These are phyloP conservation scores for Mylabris phalerata DNA, from an alignment of 1,140 invertebrate species.

Conservation along the genomic window DNA sequence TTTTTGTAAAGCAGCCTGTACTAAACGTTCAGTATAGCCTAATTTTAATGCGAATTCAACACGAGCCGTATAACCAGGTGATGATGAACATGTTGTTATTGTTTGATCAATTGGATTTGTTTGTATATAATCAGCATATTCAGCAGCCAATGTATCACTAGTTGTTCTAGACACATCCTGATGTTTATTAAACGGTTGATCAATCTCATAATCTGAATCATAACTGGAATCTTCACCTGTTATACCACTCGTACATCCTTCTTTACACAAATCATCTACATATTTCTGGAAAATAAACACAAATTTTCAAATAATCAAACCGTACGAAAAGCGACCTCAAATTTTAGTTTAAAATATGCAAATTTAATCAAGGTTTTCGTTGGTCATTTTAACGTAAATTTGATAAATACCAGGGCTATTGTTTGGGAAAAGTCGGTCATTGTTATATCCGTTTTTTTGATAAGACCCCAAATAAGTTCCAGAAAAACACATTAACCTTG, in stretches of 20 bases:
- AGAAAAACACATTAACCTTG: too few relatives aligned
- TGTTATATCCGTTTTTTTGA: too few relatives aligned
- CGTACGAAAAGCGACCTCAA: too few relatives aligned
- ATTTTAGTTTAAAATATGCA: too few relatives aligned
- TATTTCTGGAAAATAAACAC: slow-evolving; percentile 46
- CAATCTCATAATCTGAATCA: slow-evolving; percentile 74
- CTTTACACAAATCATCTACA: slow-evolving; percentile 48
- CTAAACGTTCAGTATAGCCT: slow-evolving; percentile 82
- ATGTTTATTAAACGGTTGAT: slow-evolving; percentile 49
- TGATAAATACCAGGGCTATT: too few relatives aligned
- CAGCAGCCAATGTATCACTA: slow-evolving; percentile 75
- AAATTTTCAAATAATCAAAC: not conserved
- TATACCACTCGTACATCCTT: slow-evolving; percentile 45
- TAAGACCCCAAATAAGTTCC: too few relatives aligned
- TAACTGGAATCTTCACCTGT: slow-evolving; percentile 77
- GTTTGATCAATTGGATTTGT: slow-evolving; percentile 27
- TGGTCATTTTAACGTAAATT: too few relatives aligned
- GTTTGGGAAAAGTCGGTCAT: too few relatives aligned
- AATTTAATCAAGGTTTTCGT: too few relatives aligned
- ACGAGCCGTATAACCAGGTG: slow-evolving; percentile 38
- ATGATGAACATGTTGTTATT: slow-evolving; percentile 17
- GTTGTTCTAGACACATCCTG: slow-evolving; percentile 71
- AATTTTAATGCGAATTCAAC: slow-evolving; percentile 82
- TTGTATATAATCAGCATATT: slow-evolving; percentile 77
- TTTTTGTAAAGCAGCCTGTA: slow-evolving; percentile 75